Base-by-base conservation (phyloP, 2,888 invertebrate species). In the Belgica antarctica region DNA sequence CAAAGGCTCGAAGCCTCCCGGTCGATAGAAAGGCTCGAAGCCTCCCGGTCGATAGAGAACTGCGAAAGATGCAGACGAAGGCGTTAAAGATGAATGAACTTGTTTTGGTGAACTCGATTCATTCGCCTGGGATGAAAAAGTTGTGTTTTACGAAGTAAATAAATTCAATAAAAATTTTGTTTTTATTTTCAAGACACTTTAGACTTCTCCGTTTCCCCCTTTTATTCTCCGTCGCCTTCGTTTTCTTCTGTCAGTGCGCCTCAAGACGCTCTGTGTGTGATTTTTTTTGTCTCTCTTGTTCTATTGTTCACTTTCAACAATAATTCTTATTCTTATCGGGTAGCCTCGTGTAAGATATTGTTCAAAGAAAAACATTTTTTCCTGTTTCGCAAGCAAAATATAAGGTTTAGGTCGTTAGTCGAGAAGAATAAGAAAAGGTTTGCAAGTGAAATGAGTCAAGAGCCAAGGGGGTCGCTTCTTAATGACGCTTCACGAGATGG, bases 281-380 rank as follows among this genome's bases (percentile, higher is more conserved):
- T 52, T 22, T 52, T 52, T 31, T 31, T 8, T 31, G 5, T 5
- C 12, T 52, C 52, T 52, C 52, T 22, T 52, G 19, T 2, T 8
- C 52, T 12, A 52, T 52, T 52, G 52, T 52, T 52, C 52, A 52
- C 22, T 52, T 52, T 19, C 52, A 52, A 22, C 52, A 52, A 52
- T 52, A 52, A 19, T 52, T 52, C 52, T 52, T 52, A 52, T 52
- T 52, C 52, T 52, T 52, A 52, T 52, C 52, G 7, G 52, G 52
- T 22, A n/a, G 52, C 52, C 52, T 52, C 52, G 34, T 52, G 52
- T 12, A 19, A 22, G 52, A 52, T 52, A 52, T 52, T 17, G 52
- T 52, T 52, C 52, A 52, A 8, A 22, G 52, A n/a, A 52, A 22
- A 52, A 52, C n/a, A n/a, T n/a, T n/a, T n/a, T n/a, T n/a, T n/a